Evolutionary conservation across 2,888 invertebrate genomes (phyloP).

Genomic region (Selenia dentaria): DNA sequence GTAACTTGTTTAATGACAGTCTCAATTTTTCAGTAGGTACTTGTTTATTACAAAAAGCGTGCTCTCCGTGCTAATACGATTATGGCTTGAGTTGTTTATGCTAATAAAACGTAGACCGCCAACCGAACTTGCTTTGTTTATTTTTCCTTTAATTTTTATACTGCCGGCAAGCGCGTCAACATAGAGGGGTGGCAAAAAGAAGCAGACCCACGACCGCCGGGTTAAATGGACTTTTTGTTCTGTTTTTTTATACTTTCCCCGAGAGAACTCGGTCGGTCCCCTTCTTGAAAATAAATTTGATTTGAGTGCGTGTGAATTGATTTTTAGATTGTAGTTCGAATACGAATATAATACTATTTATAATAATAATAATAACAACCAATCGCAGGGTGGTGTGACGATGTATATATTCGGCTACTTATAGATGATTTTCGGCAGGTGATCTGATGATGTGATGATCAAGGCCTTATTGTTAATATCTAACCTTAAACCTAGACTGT

Average conservation of each 20-base stretch:
- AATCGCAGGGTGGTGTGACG: too few species aligned
- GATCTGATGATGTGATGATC: too few species aligned
- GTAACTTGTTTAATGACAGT: too few species aligned
- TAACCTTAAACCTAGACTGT: too few species aligned
- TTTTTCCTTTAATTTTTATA: constrained; percentile 61
- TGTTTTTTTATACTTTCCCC: constrained; percentile 46
- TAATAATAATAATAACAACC: too few species aligned
- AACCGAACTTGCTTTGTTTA: constrained; percentile 44
- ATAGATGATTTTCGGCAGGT: too few species aligned
- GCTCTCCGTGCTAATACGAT: constrained; percentile 36
- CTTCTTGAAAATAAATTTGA: constrained; percentile 51
- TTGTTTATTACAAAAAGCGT: too few species aligned
- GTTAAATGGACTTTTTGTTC: constrained; percentile 42
- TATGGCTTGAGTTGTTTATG: constrained; percentile 42
- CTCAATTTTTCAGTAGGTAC: too few species aligned
- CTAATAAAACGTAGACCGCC: constrained; percentile 49
- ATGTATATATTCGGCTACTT: too few species aligned
- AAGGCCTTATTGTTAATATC: too few species aligned
- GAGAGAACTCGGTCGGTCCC: constrained; percentile 31
- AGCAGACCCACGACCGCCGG: constrained; percentile 36
- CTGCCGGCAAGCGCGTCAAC: constrained; percentile 48
- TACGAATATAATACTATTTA: too few species aligned
- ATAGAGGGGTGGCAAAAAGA: constrained; percentile 60
- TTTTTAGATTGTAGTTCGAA: constrained; percentile 29
- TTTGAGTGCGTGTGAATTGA: constrained; percentile 49